phyloP scores from a whole-genome alignment of 1,140 invertebrate species.

The Diachasma alloeum region DNA sequence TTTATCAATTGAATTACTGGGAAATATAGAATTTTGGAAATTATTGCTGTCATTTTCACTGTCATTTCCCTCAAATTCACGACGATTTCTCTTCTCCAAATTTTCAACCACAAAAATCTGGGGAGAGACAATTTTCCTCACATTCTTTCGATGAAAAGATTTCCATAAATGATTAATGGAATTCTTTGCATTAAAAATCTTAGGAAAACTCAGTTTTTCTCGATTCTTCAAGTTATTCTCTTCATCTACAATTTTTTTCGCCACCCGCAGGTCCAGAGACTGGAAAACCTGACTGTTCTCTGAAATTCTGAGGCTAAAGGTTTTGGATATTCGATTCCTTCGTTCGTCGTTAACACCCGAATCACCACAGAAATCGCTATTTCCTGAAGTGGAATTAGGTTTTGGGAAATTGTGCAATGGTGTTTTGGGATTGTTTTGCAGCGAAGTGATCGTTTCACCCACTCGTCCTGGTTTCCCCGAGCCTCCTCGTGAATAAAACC shows the following conservation, averaged over 20 bases:
- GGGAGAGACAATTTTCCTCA: too few species aligned
- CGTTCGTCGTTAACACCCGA: too few species aligned
- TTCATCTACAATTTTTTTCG: not conserved
- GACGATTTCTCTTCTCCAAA: too few species aligned
- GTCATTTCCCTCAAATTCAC: not conserved
- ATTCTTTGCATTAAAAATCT: not conserved
- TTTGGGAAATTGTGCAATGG: not conserved
- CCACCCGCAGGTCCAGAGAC: not conserved
- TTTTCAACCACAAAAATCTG: too few species aligned
- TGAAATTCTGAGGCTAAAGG: not conserved
- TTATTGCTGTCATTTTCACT: not conserved
- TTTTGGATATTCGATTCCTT: too few species aligned
- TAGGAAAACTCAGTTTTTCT: not conserved
- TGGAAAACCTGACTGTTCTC: not conserved
- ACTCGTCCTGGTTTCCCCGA: conserved; percentile 31
- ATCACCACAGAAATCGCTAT: too few species aligned
- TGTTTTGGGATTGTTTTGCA: not conserved
- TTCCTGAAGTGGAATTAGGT: too few species aligned
- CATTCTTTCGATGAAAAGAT: not conserved
- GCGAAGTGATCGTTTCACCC: conserved; percentile 17
- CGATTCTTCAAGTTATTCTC: not conserved
- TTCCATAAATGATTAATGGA: not conserved
- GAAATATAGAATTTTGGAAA: not conserved
- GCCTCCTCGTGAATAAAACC: conserved; percentile 42
- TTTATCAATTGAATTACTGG: not conserved